These are phyloP conservation scores for Callorhinus ursinus DNA, from an alignment of 2,113 vertebrate species.

Conservation along the genomic window DNA sequence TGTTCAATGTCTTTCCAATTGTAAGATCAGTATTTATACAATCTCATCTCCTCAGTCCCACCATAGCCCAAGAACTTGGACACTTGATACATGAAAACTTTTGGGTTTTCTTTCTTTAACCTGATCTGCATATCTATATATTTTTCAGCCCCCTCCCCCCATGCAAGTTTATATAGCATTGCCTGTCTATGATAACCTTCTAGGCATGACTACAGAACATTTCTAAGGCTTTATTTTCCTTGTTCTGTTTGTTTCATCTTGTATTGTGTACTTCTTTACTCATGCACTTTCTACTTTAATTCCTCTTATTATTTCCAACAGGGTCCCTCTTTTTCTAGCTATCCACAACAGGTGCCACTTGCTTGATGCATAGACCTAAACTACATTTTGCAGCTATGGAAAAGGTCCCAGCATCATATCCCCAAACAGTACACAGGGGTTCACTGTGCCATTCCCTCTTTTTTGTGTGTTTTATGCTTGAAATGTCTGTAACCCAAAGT, in stretches of 20 bases:
- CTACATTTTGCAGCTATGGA: background rate
- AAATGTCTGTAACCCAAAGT: background rate
- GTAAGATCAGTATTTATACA: background rate
- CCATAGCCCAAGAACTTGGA: background rate
- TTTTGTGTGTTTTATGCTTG: background rate
- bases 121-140: background rate
- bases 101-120: constrained; percentile 4
- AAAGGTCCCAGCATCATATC: background rate
- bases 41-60: background rate
- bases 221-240: background rate
- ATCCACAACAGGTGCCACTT: background rate
- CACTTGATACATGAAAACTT: background rate
- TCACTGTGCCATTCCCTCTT: background rate
- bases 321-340: background rate
- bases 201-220: background rate
- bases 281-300: background rate
- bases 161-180: background rate
- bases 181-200: background rate
- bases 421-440: background rate
- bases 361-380: background rate
- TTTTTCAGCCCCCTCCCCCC: background rate
- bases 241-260: background rate
- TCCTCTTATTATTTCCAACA: background rate
- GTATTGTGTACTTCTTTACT: background rate
- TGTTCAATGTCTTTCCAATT: background rate